Conservation (phyloP, 1,140 invertebrate species). For the Caenorhabditis latens region DNA sequence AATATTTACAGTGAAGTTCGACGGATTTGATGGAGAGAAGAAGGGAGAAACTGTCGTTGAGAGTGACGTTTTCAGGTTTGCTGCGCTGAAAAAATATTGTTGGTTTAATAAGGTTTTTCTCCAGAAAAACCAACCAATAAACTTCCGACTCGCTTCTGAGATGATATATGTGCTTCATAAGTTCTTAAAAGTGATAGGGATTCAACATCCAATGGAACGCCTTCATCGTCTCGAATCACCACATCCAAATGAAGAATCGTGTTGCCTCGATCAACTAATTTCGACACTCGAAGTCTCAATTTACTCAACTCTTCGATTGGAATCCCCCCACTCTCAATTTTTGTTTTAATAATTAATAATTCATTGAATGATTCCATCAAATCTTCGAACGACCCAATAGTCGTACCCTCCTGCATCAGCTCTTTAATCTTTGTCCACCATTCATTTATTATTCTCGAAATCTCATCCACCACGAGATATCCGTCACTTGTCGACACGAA, state of each 20-base stretch:
- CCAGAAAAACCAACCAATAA: background rate
- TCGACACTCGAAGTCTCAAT: background rate
- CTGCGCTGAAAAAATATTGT: background rate
- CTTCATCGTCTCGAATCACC: constrained; percentile 69
- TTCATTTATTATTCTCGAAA: constrained; percentile 21
- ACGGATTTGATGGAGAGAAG: constrained; percentile 58
- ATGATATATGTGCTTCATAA: constrained; percentile 67
- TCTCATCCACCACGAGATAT: constrained; percentile 27
- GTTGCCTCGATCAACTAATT: constrained; percentile 31
- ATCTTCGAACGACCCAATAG: background rate
- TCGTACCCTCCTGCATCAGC: constrained; percentile 10
- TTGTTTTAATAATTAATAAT: constrained; percentile 9
- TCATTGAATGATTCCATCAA: constrained; percentile 31
- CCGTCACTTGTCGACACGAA: constrained; percentile 42
- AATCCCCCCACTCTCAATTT: constrained; percentile 42
- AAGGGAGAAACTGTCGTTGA: constrained; percentile 35
- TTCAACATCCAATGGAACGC: constrained; percentile 62
- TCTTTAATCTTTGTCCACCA: constrained; percentile 45
- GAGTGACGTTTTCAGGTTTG: constrained; percentile 5
- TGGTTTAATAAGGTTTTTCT: background rate
- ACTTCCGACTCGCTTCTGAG: constrained; percentile 1
- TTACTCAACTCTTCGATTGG: constrained; percentile 31
- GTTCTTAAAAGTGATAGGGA: constrained; percentile 66
- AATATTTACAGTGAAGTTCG: constrained; percentile 59
- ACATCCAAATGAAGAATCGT: constrained; percentile 64